These are phyloP conservation scores for Doryteuthis pealeii DNA, from an alignment of 1,140 invertebrate genomes.

Conservation along the genomic window DNA sequence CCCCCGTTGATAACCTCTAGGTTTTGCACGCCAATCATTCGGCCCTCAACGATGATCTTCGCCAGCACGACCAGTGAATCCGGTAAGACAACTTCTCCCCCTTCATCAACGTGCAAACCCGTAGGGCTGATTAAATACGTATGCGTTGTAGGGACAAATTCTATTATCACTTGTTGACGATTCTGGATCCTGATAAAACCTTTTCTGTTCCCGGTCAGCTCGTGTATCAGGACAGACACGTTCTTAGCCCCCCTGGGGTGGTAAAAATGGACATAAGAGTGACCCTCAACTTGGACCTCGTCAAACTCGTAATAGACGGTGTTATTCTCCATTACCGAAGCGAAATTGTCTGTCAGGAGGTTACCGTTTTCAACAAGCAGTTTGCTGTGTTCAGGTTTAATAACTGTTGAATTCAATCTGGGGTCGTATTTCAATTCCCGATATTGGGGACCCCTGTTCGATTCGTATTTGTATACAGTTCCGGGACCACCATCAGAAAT, in stretches of 20 bases:
- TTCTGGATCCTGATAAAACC: constrained; percentile 40
- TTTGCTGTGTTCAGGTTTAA: constrained; percentile 46
- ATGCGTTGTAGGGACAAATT: constrained; percentile 47
- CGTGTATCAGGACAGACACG: constrained; percentile 41
- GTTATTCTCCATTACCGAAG: constrained; percentile 46
- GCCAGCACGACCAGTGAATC: constrained; percentile 34
- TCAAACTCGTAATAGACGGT: constrained; percentile 47
- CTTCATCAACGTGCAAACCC: constrained; percentile 45
- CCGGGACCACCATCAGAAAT: constrained; percentile 38
- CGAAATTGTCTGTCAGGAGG: constrained; percentile 36
- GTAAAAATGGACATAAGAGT: constrained; percentile 49
- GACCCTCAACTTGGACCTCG: constrained; percentile 45
- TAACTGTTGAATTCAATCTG: constrained; percentile 34
- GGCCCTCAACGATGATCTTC: constrained; percentile 37
- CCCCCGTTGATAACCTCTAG: constrained; percentile 38
- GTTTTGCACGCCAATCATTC: constrained; percentile 40
- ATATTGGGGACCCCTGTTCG: constrained; percentile 42
- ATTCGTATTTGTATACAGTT: constrained; percentile 49
- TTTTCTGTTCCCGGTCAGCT: constrained; percentile 46
- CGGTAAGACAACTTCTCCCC: constrained; percentile 44
- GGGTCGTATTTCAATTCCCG: constrained; percentile 50
- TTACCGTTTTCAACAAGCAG: constrained; percentile 40
- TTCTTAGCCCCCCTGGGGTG: constrained; percentile 35
- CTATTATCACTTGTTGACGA: constrained; percentile 36
- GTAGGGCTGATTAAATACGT: constrained; percentile 47